These are phyloP conservation scores for Monomorium pharaonis DNA, from an alignment of 1,140 invertebrate genomes.

Conservation along the genomic window DNA sequence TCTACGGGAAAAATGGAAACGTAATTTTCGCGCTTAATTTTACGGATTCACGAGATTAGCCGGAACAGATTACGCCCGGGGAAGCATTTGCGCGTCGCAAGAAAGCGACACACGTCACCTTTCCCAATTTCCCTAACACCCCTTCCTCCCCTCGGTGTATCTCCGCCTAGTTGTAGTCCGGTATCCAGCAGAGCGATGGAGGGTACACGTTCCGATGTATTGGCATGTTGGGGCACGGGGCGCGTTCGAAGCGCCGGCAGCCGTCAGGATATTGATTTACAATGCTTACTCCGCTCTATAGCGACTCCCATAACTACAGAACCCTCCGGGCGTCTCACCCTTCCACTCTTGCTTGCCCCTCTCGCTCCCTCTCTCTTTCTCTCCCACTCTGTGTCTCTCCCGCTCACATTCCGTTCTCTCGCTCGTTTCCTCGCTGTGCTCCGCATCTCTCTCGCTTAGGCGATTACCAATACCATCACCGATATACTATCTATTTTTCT, in stretches of 20 bases:
- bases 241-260: conserved; percentile 75
- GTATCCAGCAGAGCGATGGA: conserved; percentile 68
- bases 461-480: conserved; percentile 40
- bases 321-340: conserved; percentile 55
- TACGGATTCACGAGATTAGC: not conserved
- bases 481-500: not conserved
- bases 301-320: conserved; percentile 79
- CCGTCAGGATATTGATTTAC: conserved; percentile 82
- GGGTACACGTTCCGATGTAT: conserved; percentile 74
- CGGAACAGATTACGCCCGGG: not conserved
- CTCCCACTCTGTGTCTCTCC: not conserved
- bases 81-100: not conserved
- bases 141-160: not conserved
- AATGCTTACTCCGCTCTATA: conserved; percentile 81
- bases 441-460: conserved; percentile 11
- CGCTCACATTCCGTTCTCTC: conserved; percentile 30
- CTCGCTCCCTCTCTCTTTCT: conserved; percentile 13
- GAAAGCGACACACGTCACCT: not conserved
- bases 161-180: conserved; percentile 69
- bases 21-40: not conserved
- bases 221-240: conserved; percentile 77
- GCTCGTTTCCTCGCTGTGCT: not conserved
- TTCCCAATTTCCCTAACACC: conserved; percentile 21
- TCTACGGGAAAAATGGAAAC: not conserved
- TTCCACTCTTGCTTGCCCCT: conserved; percentile 9